A percentile compares a stretch with the other conserved stretches of the same genome.
phyloP scores from a whole-genome alignment of 2,888 invertebrate species.

The Drosophila helvetica region DNA sequence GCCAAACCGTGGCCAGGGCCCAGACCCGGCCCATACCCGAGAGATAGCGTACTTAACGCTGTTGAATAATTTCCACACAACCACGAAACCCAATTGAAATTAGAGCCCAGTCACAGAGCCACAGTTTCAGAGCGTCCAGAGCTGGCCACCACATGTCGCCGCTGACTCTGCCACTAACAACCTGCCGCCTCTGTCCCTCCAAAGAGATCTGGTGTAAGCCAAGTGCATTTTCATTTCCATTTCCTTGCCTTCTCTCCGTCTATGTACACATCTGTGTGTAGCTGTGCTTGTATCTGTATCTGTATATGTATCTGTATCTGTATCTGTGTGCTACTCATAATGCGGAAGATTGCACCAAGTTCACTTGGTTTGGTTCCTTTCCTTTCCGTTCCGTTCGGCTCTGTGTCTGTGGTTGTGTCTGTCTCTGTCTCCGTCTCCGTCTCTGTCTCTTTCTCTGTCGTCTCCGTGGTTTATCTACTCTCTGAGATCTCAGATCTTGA shows the following conservation, averaged over 20 bases:
- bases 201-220: slow-evolving; percentile 53
- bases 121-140: slow-evolving; percentile 26
- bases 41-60: slow-evolving; percentile 72
- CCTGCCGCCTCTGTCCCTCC: slow-evolving; percentile 52
- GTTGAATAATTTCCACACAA: slow-evolving; percentile 78
- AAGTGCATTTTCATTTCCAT: slow-evolving; percentile 80
- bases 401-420: slow-evolving; percentile 43
- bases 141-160: slow-evolving; percentile 76
- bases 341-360: slow-evolving; percentile 77
- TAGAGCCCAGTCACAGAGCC: slow-evolving; percentile 72
- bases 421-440: slow-evolving; percentile 52
- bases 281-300: slow-evolving; percentile 8
- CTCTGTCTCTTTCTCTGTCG: slow-evolving; percentile 39
- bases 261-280: slow-evolving; percentile 11
- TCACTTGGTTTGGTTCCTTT: slow-evolving; percentile 46
- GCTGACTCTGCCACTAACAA: slow-evolving; percentile 59
- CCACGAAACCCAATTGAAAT: slow-evolving; percentile 79
- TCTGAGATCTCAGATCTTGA: slow-evolving; percentile 74
- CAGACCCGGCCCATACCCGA: background rate
- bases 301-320: slow-evolving; percentile 1
- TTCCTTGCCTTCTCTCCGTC: slow-evolving; percentile 48
- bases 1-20: background rate
- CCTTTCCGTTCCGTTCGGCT: slow-evolving; percentile 60
- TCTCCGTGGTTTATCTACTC: slow-evolving; percentile 57
- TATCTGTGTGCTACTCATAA: slow-evolving; percentile 64